Percentiles rank a stretch among this genome's conserved stretches.
Evolutionary conservation across 2,797 vertebrate species (phyloP).

Genomic region (Gobionotothen gibberifrons): DNA sequence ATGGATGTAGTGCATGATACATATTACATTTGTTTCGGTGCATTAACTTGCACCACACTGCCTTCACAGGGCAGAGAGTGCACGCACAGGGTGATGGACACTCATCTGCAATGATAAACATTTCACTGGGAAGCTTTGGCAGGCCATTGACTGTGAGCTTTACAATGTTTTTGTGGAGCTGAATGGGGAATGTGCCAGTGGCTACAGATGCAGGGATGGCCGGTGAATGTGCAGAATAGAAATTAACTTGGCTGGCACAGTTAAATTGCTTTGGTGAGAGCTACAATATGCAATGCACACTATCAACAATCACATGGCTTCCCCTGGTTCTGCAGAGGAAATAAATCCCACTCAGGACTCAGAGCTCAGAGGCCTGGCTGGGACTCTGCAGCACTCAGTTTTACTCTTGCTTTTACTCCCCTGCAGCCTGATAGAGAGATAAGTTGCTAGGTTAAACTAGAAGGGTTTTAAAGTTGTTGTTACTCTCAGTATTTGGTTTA

Average conservation of each 20-base stretch:
- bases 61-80: neutral
- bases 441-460: neutral
- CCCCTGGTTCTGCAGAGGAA: conserved; percentile 29
- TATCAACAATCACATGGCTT: conserved; percentile 24
- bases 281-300: conserved; percentile 34
- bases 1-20: conserved; percentile 9
- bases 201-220: conserved; percentile 61
- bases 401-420: neutral
- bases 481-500: neutral
- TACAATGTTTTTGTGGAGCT: conserved; percentile 56
- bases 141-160: conserved; percentile 42
- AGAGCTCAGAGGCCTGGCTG: neutral
- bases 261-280: conserved; percentile 47
- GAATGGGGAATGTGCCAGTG: conserved; percentile 74
- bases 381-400: conserved; percentile 1
- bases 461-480: neutral
- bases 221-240: conserved; percentile 63
- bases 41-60: neutral
- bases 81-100: conserved; percentile 28
- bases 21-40: neutral
- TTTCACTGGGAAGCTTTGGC: conserved; percentile 35
- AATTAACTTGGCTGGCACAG: conserved; percentile 69
- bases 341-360: conserved; percentile 29
- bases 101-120: conserved; percentile 45
- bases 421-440: neutral